Conservation (phyloP, 2,888 invertebrate genomes). For the Portevinia maculata region DNA sequence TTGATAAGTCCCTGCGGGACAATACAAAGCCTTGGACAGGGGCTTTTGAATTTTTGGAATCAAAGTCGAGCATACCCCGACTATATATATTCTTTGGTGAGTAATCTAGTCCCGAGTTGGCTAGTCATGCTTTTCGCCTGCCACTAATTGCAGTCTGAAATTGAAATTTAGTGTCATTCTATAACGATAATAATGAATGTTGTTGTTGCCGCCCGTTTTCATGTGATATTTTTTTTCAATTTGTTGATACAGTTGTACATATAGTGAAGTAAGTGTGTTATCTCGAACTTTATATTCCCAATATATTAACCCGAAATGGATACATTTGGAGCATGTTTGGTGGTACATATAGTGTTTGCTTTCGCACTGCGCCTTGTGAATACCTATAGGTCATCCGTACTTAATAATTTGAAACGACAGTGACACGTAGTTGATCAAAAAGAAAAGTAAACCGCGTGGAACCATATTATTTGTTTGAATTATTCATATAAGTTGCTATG, state of each 20-base stretch:
- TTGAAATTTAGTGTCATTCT: constrained; percentile 3
- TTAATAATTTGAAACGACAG: not conserved
- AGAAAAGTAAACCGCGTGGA: constrained; percentile 13
- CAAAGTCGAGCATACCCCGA: constrained; percentile 89
- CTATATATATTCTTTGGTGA: constrained; percentile 91
- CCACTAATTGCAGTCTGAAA: not conserved
- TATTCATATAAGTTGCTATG: constrained; percentile 5
- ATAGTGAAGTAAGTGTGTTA: too few species aligned
- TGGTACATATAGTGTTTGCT: not conserved
- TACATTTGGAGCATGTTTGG: not conserved
- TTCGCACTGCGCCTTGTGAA: constrained; percentile 20
- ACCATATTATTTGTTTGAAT: constrained; percentile 9
- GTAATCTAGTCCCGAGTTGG: constrained; percentile 77
- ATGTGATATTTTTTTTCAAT: constrained; percentile 18
- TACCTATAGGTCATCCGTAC: constrained; percentile 28
- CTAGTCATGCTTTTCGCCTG: not conserved
- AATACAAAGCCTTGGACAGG: constrained; percentile 89
- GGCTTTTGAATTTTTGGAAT: constrained; percentile 87
- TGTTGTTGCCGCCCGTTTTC: constrained; percentile 28
- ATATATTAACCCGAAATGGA: not conserved
- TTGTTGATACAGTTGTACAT: too few species aligned
- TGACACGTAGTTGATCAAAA: constrained; percentile 58
- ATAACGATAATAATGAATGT: too few species aligned
- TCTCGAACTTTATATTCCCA: constrained; percentile 28
- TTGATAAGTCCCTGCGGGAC: constrained; percentile 87